Evolutionary conservation across 2,888 invertebrate genomes (phyloP).

Genomic region (Gnatocerus cornutus): DNA sequence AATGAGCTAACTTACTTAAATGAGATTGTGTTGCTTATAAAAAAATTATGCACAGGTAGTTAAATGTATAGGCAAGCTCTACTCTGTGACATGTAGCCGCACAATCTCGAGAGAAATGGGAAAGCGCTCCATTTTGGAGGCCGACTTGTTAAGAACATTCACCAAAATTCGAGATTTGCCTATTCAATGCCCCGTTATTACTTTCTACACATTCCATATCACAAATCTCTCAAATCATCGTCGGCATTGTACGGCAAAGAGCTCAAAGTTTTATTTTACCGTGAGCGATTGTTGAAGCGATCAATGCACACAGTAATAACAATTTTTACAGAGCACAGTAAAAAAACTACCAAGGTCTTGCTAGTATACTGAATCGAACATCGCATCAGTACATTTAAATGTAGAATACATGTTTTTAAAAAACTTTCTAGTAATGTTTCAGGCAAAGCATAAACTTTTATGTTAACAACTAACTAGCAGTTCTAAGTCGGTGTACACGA

Average conservation of each 20-base stretch:
- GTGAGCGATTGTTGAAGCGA: conserved; percentile 21
- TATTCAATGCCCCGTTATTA: neutral
- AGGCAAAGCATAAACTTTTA: conserved; percentile 45
- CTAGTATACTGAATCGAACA: conserved; percentile 33
- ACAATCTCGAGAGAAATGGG: conserved; percentile 38
- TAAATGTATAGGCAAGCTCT: conserved; percentile 38
- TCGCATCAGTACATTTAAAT: conserved; percentile 35
- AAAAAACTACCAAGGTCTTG: conserved; percentile 43
- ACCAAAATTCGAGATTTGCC: conserved; percentile 35
- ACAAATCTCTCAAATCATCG: neutral
- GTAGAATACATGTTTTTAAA: conserved; percentile 33
- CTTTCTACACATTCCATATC: too few species aligned
- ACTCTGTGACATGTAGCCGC: conserved; percentile 26
- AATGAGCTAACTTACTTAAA: conserved; percentile 57
- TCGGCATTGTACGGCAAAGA: conserved; percentile 46
- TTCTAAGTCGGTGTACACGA: conserved; percentile 31
- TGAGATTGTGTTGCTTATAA: conserved; percentile 39
- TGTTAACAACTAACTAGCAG: conserved; percentile 41
- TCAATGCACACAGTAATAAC: conserved; percentile 43
- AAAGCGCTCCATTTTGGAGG: conserved; percentile 17
- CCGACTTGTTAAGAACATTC: neutral
- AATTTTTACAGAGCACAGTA: conserved; percentile 43
- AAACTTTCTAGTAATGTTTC: conserved; percentile 36
- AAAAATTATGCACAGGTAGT: conserved; percentile 21
- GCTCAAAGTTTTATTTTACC: conserved; percentile 24